Base-by-base conservation (phyloP, 2,888 invertebrate genomes). In the Cerceris rybyensis region DNA sequence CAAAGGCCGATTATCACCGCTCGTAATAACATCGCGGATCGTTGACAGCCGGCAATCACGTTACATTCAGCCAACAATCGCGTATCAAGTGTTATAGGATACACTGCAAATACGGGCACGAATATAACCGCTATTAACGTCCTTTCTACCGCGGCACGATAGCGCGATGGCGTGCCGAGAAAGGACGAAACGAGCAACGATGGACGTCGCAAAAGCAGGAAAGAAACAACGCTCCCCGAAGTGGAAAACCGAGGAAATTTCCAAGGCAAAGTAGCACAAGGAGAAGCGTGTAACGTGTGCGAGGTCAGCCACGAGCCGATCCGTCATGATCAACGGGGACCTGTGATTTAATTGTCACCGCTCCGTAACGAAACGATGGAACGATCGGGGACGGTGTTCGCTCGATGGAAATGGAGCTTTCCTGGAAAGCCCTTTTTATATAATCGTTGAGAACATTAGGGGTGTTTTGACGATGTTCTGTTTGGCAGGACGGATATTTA, bases 321-420 rank as follows among this genome's bases (percentile, higher is more conserved):
- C 91, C 91, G 90, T 92, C 92, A 92, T 92, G 90, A 91, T 91
- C 91, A 91, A 87, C 71, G 82, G 83, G 80, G 85, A 90, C 88
- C 90, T 90, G 87, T 91, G 90, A 91, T 92, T 92, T 92, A 91
- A 91, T 91, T 91, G 91, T 92, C 91, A 91, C 88, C 87, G 60
- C 78, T 71, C 71, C 69, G 69, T 78, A 81, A 77, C 67, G 81
- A 79, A 74, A 80, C 73, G 66, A 70, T 52, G 58, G 70, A 82
- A 80, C 69, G 72, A 49, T 71, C 50, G 61, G 66, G 60, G 46
- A 60, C 68, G 46, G 46, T 46, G 8, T 46, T 11, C 28, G 28
- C 28, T 28, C 28, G 28, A 28, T 28, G 28, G 28, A 28, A 28
- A 28, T 28, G 28, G 28, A 28, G 28, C 28, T 28, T 28, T 28